Base-by-base conservation (phyloP, 2,113 vertebrate genomes). In the Notiomystis cincta region DNA sequence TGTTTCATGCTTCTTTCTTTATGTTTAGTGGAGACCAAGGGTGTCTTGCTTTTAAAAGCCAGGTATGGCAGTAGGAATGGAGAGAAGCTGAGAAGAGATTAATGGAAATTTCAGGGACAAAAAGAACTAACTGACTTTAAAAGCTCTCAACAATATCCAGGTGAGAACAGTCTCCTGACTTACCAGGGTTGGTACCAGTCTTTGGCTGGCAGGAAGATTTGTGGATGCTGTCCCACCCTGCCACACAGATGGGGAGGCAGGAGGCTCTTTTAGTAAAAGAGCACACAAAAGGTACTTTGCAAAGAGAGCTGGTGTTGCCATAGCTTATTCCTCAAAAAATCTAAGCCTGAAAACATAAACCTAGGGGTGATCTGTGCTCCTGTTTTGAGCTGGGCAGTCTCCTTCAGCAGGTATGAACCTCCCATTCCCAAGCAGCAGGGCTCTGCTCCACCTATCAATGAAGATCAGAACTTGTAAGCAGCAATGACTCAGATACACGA, bases 31-130 rank as follows among this genome's bases (percentile, higher is more conserved):
- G 73, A 56, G 60, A 92, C 73, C 54, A 75, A 88, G 42, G 35
- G 58, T 69, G 67, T 90, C 95, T 47, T 91, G 75, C 93, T 95
- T 96, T 92, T 61, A 92, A 95, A 94, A 95, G 62, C 71, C 67
- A 96, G 86, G 81, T 97, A 87, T 56, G 54, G 78, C 75, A 83
- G 75, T 35, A 95, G 73, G 54, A 87, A 93, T 47, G 47, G 42
- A 62, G 87, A 80, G 67, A 89, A 57, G 67, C 44, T 83, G 62
- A 86, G 44, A 37, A 44, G 42, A 87, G 79, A 92, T 90, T 85
- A 90, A 86, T 72, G 45, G 48, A 56, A 76, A 73, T 66, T 93
- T 87, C 78, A 81, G 58, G 83, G 65, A 76, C 64, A 87, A 95
- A 96, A 94, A 67, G 58, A 83, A 80, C 56, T 48, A 84, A 66